phyloP scores from a whole-genome alignment of 2,797 vertebrate genomes.

The Salarias fasciatus region DNA sequence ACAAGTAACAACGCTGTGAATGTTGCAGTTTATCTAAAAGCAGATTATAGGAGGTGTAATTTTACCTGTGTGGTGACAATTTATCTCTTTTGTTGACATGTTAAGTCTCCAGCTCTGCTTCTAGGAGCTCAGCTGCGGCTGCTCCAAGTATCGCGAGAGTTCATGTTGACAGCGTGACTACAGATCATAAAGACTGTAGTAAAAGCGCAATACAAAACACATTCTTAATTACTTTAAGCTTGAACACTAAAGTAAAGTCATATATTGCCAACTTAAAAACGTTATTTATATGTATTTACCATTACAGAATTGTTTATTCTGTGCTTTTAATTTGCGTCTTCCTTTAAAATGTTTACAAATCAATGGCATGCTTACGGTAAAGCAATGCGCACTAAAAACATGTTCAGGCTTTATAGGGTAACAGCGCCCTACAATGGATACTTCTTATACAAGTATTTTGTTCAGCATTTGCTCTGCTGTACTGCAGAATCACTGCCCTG shows the following conservation, averaged over 20 bases:
- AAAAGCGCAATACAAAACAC: constrained; percentile 33
- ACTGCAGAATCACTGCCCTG: constrained; percentile 49
- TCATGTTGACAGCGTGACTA: background rate
- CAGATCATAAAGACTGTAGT: constrained; percentile 49
- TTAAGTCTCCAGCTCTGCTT: constrained; percentile 64
- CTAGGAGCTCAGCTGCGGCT: constrained; percentile 39
- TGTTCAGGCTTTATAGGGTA: background rate
- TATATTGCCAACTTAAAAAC: no score
- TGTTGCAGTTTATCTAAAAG: background rate
- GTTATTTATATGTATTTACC: no score
- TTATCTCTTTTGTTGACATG: constrained; percentile 76
- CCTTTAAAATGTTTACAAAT: background rate
- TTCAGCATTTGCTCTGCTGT: constrained; percentile 41
- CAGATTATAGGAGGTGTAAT: constrained; percentile 8
- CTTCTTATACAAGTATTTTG: constrained; percentile 8
- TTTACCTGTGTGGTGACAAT: constrained; percentile 70
- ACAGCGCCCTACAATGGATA: constrained; percentile 60
- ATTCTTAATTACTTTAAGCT: background rate
- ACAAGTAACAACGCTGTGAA: background rate
- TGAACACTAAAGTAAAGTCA: no score
- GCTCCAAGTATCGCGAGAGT: constrained; percentile 76
- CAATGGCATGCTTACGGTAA: constrained; percentile 49
- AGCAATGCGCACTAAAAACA: constrained; percentile 14
- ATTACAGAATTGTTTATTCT: no score
- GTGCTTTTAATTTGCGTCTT: no score